These are phyloP conservation scores for Petromus typicus DNA, from an alignment of 2,113 vertebrate genomes.

Conservation along the genomic window DNA sequence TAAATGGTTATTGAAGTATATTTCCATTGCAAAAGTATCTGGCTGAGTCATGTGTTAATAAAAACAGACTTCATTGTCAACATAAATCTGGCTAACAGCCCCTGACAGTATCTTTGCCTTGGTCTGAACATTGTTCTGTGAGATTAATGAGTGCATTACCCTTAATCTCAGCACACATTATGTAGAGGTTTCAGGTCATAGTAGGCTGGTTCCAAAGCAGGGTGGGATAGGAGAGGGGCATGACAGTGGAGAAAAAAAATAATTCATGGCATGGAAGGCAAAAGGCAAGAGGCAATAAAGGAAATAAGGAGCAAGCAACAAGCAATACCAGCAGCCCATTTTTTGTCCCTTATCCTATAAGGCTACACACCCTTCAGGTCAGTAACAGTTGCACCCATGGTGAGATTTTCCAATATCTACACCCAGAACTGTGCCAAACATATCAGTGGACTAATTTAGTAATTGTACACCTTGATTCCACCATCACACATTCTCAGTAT, in stretches of 20 bases:
- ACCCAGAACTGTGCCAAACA: background rate
- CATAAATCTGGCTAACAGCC: no score
- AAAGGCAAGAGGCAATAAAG: background rate
- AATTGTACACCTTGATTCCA: background rate
- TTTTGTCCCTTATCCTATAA: background rate
- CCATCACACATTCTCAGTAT: background rate
- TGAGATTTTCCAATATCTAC: background rate
- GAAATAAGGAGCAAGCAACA: background rate
- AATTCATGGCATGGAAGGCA: background rate
- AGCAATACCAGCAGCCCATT: background rate
- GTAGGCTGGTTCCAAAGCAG: no score
- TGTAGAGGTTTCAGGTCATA: no score
- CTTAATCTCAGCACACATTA: no score
- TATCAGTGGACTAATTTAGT: background rate
- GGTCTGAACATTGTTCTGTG: no score
- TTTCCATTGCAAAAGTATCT: constrained; percentile 4
- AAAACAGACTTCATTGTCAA: background rate
- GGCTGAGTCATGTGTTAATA: background rate
- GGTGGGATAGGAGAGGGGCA: no score
- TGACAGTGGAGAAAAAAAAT: background rate
- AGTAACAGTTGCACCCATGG: background rate
- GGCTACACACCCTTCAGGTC: background rate
- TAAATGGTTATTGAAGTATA: background rate
- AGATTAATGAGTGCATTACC: no score
- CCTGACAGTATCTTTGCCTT: no score